These are phyloP conservation scores for Paedocypris sp. DNA, from an alignment of 2,113 vertebrate species.

Conservation along the genomic window DNA sequence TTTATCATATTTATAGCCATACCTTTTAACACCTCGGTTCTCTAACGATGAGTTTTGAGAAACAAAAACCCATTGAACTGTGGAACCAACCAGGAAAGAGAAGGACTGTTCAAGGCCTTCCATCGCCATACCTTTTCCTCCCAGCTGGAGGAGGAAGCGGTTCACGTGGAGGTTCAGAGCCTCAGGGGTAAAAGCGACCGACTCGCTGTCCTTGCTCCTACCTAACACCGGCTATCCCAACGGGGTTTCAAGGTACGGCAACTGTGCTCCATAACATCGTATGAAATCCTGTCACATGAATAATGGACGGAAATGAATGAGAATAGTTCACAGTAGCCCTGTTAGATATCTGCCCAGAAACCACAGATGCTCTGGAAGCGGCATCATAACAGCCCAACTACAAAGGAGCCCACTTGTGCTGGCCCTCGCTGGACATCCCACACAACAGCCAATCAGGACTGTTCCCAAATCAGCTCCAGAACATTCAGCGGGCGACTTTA, in stretches of 20 bases:
- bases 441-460: constrained; percentile 15
- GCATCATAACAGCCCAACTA: constrained; percentile 30
- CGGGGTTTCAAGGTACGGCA: constrained; percentile 17
- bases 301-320: constrained; percentile 31
- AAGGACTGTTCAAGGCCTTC: constrained; percentile 19
- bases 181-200: background rate
- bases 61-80: constrained; percentile 19
- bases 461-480: constrained; percentile 25
- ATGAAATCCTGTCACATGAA: constrained; percentile 23
- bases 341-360: constrained; percentile 36
- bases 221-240: constrained; percentile 7
- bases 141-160: constrained; percentile 24
- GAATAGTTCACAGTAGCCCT: constrained; percentile 24
- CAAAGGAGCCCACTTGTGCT: constrained; percentile 29
- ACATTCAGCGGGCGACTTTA: constrained; percentile 14
- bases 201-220: constrained; percentile 16
- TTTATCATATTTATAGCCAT: constrained; percentile 31
- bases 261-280: constrained; percentile 1
- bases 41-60: constrained; percentile 6
- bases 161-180: constrained; percentile 17
- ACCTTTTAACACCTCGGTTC: constrained; percentile 16
- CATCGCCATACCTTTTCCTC: background rate
- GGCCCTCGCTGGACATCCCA: constrained; percentile 4
- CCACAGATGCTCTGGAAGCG: constrained; percentile 39
- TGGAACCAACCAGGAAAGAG: constrained; percentile 16